Evolutionary conservation across 2,888 invertebrate genomes (phyloP), one percentile per base, ranked within the genome.

Genomic region (Mythimna vitellina): DNA sequence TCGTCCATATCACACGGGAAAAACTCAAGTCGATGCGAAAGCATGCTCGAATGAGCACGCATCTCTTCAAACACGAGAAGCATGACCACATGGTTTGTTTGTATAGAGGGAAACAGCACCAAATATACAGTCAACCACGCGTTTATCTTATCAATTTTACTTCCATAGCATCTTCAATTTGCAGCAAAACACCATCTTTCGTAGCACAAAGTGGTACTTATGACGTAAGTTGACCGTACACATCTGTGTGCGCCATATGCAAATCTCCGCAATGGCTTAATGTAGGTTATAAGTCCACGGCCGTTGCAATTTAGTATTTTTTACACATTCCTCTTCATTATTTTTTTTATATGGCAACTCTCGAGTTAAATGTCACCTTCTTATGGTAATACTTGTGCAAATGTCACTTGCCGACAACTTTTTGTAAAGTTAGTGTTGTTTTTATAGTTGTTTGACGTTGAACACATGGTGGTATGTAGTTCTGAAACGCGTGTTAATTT

Each of bases 231-330:
- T 38, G 32, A 8, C 46, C 35, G 35, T 78, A 78, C 66, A 64
- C 67, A 65, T 64, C 22, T 56, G 46, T 29, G 25, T 3, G 8
- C 49, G 38, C 70, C 77, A 51, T 65, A 78, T 58, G 65, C 65
- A 76, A 63, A 78, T 65, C 63, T 49, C 17, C 49, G 20, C 25
- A 46, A 53, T 83, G 83, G 70, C 56, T 73, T 65, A 73, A 79
- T 60, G 58, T 83, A 80, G 80, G 76, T 81, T 65, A 29, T 61
- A 75, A 80, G 70, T 29, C 67, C 79, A 74, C 10, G 79, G 82
- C 22, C 62, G 56, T 53, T 60, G 82, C 78, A 60, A 42, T 68
- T 60, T 64, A 54, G 70, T 69, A 25, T 65, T 70, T 66, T 76
- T 66, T 56, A 54, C 25, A 57, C 54, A 70, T 70, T 70, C 17